Evolutionary conservation across 2,888 invertebrate genomes (phyloP).

Genomic region (Petrolisthes manimaculis): DNA sequence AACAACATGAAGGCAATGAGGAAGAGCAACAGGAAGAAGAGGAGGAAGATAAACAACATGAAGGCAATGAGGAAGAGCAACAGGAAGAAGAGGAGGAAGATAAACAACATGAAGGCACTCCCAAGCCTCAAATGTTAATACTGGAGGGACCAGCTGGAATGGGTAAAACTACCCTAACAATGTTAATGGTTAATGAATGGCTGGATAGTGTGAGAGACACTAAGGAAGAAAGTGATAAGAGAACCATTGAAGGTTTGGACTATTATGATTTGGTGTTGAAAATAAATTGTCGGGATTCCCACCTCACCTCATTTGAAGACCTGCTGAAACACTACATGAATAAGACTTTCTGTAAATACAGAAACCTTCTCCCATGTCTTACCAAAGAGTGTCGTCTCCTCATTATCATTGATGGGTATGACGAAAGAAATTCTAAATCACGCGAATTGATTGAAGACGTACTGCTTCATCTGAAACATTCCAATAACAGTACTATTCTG

Average conservation of each 20-base stretch:
- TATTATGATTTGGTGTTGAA: not conserved
- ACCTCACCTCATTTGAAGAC: not conserved
- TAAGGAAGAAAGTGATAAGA: not conserved
- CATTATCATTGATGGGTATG: not conserved
- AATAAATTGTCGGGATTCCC: conserved; percentile 5
- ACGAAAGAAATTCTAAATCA: not conserved
- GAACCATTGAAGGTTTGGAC: not conserved
- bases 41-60: no score
- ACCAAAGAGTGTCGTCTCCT: not conserved
- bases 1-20: no score
- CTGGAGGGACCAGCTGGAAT: not conserved
- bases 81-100: no score
- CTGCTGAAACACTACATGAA: not conserved
- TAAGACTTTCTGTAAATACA: not conserved
- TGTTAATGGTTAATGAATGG: not conserved
- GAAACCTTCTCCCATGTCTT: conserved; percentile 1
- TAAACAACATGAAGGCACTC: no score
- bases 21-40: no score
- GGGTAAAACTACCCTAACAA: not conserved
- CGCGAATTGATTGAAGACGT: not conserved
- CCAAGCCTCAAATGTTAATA: not conserved
- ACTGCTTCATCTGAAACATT: not conserved
- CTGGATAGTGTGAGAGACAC: not conserved
- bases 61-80: no score
- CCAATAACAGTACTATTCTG: not conserved